A percentile compares a stretch with the other conserved stretches of the same genome.
Conservation (phyloP, 2,888 invertebrate species). For the Boloria selene region DNA sequence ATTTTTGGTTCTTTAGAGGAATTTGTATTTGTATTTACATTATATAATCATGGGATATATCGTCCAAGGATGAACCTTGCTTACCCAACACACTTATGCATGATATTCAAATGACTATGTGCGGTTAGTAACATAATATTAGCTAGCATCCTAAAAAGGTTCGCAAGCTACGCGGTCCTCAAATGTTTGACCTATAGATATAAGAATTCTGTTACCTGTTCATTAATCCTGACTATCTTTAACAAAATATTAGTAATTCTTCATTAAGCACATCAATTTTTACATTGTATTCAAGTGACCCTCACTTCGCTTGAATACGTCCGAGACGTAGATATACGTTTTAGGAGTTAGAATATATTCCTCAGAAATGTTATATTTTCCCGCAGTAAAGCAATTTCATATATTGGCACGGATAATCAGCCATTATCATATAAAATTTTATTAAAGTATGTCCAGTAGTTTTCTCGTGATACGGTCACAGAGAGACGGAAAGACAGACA, state of each 20-base stretch:
- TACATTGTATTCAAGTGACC: too few relatives aligned
- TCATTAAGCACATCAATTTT: neutral
- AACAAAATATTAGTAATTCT: neutral
- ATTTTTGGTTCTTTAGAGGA: too few relatives aligned
- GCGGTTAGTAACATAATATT: constrained; percentile 12
- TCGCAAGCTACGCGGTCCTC: constrained; percentile 6
- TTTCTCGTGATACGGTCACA: too few relatives aligned
- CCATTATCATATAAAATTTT: too few relatives aligned
- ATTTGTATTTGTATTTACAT: neutral
- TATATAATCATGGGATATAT: constrained; percentile 6
- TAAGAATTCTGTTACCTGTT: constrained; percentile 12
- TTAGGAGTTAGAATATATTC: too few relatives aligned
- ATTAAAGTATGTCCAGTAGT: too few relatives aligned
- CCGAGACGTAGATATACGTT: too few relatives aligned
- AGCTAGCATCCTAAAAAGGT: neutral
- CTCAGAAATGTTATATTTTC: too few relatives aligned
- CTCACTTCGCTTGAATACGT: too few relatives aligned
- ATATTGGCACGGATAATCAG: too few relatives aligned
- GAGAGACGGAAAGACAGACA: too few relatives aligned
- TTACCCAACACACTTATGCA: neutral
- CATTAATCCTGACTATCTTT: neutral
- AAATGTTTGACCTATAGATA: constrained; percentile 7
- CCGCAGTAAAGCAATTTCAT: too few relatives aligned
- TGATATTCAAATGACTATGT: constrained; percentile 6
- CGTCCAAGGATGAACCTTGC: neutral